Evolutionary conservation across 1,140 invertebrate genomes (phyloP).

Genomic region (Ephestia elutella): DNA sequence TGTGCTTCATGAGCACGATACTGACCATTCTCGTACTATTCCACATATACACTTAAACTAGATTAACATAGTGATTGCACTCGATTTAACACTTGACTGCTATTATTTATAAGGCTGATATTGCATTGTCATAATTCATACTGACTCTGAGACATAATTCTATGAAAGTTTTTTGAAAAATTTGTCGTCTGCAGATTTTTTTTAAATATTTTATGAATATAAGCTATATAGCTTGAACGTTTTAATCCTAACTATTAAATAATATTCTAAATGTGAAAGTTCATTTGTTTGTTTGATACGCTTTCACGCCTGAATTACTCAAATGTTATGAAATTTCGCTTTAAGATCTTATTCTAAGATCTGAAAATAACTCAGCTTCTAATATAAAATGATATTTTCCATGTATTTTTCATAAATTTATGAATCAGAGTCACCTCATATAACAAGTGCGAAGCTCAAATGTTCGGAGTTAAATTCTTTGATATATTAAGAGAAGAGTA

Average conservation of each 20-base stretch:
- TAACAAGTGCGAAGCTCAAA: neutral
- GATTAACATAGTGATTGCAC: constrained; percentile 27
- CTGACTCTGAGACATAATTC: neutral
- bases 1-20: constrained; percentile 82
- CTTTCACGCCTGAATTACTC: too few relatives aligned
- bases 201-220: too few relatives aligned
- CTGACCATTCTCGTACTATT: constrained; percentile 82
- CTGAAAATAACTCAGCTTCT: too few relatives aligned
- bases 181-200: too few relatives aligned
- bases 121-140: constrained; percentile 10
- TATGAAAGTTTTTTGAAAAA: neutral
- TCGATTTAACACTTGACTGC: constrained; percentile 22
- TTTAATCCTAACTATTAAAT: too few relatives aligned
- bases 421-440: neutral
- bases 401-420: neutral
- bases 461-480: neutral
- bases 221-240: too few relatives aligned
- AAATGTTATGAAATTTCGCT: too few relatives aligned
- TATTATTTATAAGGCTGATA: constrained; percentile 14
- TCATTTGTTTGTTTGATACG: too few relatives aligned
- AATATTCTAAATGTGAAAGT: too few relatives aligned
- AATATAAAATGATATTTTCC: neutral
- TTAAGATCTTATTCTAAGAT: too few relatives aligned
- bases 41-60: constrained; percentile 78
- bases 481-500: neutral